Conservation (phyloP, 2,888 invertebrate genomes). For the Tuberolachnus salignus region DNA sequence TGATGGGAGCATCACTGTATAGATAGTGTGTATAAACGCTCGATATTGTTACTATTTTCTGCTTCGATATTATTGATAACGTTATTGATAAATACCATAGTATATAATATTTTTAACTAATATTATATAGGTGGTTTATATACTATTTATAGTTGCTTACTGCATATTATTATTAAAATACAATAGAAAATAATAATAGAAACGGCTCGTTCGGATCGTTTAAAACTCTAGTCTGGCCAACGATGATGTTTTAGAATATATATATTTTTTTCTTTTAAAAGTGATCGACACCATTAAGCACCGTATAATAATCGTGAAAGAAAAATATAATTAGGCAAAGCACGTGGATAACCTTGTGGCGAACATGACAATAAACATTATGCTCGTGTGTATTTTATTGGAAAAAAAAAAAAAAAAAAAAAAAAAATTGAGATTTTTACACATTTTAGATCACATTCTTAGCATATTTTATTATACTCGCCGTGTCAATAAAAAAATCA, state of each 20-base stretch:
- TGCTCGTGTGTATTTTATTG: conserved; percentile 11
- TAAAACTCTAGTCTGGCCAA: no score
- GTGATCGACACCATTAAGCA: not conserved
- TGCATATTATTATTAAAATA: no score
- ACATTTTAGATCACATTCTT: not conserved
- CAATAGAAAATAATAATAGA: not conserved
- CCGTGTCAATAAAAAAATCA: no score
- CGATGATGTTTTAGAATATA: not conserved
- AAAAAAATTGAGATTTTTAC: no score
- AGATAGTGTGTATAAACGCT: no score
- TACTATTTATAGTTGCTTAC: not conserved
- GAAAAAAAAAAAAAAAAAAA: no score
- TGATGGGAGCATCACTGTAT: no score
- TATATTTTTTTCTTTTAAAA: not conserved
- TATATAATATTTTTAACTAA: no score
- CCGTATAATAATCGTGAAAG: conserved; percentile 7
- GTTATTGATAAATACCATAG: no score
- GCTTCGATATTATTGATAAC: no score
- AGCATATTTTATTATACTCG: not conserved
- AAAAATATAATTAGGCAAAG: conserved; percentile 25
- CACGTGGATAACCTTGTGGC: conserved; percentile 7
- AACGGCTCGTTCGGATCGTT: not conserved
- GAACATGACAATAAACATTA: conserved; percentile 13
- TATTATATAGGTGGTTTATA: no score
- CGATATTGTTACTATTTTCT: not conserved